These are phyloP conservation scores for Ornithoptera priamus DNA, from an alignment of 2,888 invertebrate species.

Conservation along the genomic window DNA sequence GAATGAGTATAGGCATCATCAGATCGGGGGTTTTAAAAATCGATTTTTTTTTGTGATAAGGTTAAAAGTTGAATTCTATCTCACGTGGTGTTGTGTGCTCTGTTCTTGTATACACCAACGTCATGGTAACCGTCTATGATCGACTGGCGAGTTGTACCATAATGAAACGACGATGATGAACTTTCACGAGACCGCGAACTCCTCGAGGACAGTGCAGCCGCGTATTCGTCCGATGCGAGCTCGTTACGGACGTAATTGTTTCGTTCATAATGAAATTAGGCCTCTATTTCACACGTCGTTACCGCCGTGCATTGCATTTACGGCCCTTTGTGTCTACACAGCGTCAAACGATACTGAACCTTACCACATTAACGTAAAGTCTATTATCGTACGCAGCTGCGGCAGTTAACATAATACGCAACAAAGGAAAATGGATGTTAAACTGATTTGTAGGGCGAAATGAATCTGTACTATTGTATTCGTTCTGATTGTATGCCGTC, in stretches of 20 bases:
- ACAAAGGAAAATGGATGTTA: slow-evolving; percentile 36
- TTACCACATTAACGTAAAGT: slow-evolving; percentile 6
- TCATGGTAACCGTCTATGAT: too few relatives aligned
- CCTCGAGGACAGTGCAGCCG: slow-evolving; percentile 8
- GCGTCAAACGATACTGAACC: slow-evolving; percentile 21
- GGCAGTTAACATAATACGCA: slow-evolving; percentile 25
- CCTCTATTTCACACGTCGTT: slow-evolving; percentile 55
- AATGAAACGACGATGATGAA: too few relatives aligned
- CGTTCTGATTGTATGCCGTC: slow-evolving; percentile 24
- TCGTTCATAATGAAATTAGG: slow-evolving; percentile 58
- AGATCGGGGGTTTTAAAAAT: too few relatives aligned
- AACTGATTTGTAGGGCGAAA: slow-evolving; percentile 41
- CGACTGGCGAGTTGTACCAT: too few relatives aligned
- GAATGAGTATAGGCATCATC: too few relatives aligned
- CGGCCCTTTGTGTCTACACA: slow-evolving; percentile 38
- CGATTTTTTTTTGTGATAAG: too few relatives aligned
- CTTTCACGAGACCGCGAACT: background rate
- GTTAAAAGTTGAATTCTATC: too few relatives aligned
- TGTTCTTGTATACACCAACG: too few relatives aligned
- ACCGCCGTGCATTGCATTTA: slow-evolving; percentile 40
- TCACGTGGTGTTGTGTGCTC: too few relatives aligned
- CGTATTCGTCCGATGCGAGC: slow-evolving; percentile 31
- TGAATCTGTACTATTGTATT: slow-evolving; percentile 32
- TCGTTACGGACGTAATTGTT: slow-evolving; percentile 43
- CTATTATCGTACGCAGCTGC: slow-evolving; percentile 15